phyloP scores from a whole-genome alignment of 2,888 invertebrate species.

The Ramazzottius varieornatus region DNA sequence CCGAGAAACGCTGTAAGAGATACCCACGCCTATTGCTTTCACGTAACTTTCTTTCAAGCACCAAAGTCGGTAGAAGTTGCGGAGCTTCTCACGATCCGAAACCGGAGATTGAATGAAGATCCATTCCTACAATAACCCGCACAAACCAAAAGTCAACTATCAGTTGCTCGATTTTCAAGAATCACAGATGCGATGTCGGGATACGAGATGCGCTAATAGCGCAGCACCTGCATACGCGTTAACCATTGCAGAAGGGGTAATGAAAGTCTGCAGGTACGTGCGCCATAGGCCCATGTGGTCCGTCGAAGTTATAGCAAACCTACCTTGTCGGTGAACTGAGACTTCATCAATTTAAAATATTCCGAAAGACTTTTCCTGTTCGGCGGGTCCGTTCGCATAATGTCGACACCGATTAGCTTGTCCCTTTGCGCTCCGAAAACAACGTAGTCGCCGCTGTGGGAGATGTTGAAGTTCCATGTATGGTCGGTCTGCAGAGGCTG shows the following conservation, averaged over 20 bases:
- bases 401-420: constrained; percentile 16
- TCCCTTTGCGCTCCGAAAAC: constrained; percentile 16
- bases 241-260: too few species aligned
- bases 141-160: too few species aligned
- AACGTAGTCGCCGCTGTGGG: constrained; percentile 19
- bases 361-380: not conserved
- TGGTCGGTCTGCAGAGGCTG: constrained; percentile 11
- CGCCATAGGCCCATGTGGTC: too few species aligned
- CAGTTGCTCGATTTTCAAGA: too few species aligned
- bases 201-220: too few species aligned
- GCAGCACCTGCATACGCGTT: too few species aligned
- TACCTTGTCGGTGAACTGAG: not conserved
- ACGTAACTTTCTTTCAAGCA: constrained; percentile 18
- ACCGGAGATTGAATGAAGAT: not conserved
- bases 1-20: constrained; percentile 15
- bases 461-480: constrained; percentile 15
- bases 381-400: constrained; percentile 12
- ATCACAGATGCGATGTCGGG: too few species aligned
- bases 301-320: too few species aligned
- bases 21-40: constrained; percentile 19
- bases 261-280: too few species aligned
- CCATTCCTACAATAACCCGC: not conserved
- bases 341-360: not conserved
- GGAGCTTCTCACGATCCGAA: not conserved
- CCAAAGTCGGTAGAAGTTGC: constrained; percentile 7